These are phyloP conservation scores for Uropsilus gracilis DNA, from an alignment of 2,113 vertebrate species.

Conservation along the genomic window DNA sequence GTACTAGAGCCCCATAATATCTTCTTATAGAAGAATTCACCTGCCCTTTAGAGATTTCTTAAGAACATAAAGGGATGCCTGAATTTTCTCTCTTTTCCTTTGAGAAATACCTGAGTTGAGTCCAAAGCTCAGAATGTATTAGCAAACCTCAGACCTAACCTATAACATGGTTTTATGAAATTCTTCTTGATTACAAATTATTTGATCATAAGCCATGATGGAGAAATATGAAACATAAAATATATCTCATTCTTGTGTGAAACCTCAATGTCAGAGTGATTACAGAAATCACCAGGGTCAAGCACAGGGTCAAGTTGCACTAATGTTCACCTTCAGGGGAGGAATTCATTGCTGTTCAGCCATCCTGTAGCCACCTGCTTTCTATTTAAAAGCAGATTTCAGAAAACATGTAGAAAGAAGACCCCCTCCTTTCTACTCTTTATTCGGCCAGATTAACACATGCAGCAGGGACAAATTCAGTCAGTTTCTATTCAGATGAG, in stretches of 20 bases:
- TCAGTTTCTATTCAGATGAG: neutral
- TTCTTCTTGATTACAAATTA: neutral
- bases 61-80: neutral
- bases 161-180: neutral
- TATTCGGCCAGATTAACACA: neutral
- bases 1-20: neutral
- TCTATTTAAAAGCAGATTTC: neutral
- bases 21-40: neutral
- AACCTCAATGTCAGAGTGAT: neutral
- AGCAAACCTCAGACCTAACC: neutral
- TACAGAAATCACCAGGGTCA: neutral
- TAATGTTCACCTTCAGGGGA: neutral
- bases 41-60: neutral
- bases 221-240: neutral
- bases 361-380: neutral
- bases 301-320: neutral
- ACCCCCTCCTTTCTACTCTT: neutral
- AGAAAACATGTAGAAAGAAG: neutral
- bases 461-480: neutral
- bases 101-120: neutral
- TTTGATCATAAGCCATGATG: neutral
- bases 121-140: neutral
- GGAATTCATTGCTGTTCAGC: neutral
- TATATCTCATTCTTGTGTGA: neutral
- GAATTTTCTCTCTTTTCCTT: neutral